These are phyloP conservation scores for Spialia ferax DNA, from an alignment of 2,888 invertebrate species.

Conservation along the genomic window DNA sequence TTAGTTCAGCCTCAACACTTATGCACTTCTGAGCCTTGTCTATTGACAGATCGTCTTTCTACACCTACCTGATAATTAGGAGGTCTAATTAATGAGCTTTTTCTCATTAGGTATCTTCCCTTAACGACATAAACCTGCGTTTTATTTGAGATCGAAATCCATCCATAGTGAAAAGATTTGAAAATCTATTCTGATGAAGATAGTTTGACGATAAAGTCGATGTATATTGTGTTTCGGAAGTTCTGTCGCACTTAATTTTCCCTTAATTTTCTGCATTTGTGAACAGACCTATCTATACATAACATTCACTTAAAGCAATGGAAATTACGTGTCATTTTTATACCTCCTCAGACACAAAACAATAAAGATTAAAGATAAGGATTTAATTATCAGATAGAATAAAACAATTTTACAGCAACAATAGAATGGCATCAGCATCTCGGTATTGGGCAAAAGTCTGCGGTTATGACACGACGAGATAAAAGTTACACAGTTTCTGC, in stretches of 20 bases:
- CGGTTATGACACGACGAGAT: conserved; percentile 15
- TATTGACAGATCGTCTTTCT: conserved; percentile 16
- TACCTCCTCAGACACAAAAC: background rate
- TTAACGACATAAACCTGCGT: background rate
- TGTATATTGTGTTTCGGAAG: background rate
- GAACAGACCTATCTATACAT: too few relatives aligned
- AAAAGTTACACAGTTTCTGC: conserved; percentile 9
- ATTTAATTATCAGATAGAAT: too few relatives aligned
- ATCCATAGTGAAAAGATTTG: background rate
- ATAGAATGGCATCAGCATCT: conserved; percentile 9
- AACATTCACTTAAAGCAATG: too few relatives aligned
- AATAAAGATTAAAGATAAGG: too few relatives aligned
- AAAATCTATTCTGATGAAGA: background rate
- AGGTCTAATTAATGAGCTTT: conserved; percentile 34
- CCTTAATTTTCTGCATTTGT: background rate
- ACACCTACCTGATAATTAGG: conserved; percentile 33
- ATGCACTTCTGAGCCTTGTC: conserved; percentile 12
- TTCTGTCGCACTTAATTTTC: background rate
- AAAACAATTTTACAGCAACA: conserved; percentile 20
- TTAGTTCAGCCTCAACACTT: conserved; percentile 11
- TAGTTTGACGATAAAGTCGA: background rate
- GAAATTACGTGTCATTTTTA: background rate
- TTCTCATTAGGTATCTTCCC: background rate
- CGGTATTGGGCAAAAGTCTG: conserved; percentile 24
- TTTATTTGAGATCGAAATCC: background rate